A percentile compares a stretch with the other conserved stretches of the same genome.
phyloP scores from a whole-genome alignment of 2,113 vertebrate genomes.

The Dasyprocta punctata region DNA sequence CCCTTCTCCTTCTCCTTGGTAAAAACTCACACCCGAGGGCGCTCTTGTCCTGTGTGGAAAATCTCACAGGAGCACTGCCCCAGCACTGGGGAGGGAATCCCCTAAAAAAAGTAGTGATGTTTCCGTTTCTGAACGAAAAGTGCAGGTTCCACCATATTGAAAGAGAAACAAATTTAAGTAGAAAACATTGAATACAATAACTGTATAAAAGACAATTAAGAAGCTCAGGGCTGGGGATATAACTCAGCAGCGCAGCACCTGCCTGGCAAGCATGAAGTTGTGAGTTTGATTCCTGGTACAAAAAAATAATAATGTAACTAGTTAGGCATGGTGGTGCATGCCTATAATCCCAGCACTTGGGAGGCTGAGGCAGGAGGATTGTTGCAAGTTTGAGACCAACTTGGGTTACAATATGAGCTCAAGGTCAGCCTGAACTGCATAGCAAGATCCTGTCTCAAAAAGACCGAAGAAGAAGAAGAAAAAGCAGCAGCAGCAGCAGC shows the following conservation, averaged over 20 bases:
- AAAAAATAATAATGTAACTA: no score
- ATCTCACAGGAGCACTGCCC: background rate
- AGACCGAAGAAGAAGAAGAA: no score
- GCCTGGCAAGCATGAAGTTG: no score
- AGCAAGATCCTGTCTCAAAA: no score
- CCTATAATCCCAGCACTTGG: no score
- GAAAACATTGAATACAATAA: background rate
- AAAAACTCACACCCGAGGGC: background rate
- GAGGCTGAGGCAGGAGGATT: no score
- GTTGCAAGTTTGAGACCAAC: no score
- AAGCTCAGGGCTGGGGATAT: background rate
- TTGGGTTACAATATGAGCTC: no score
- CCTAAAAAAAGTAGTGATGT: background rate
- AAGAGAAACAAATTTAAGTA: background rate
- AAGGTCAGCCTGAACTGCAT: no score
- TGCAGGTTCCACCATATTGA: background rate
- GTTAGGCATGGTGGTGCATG: no score
- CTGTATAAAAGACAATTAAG: background rate
- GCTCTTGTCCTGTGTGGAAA: background rate
- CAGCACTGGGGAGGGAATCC: background rate
- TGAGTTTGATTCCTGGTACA: no score
- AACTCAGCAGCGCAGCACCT: no score
- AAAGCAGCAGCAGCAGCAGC: background rate
- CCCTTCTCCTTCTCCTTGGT: background rate
- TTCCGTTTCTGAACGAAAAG: slow-evolving; percentile 30